These are phyloP conservation scores for Scytalopus superciliaris DNA, from an alignment of 2,113 vertebrate genomes.

Conservation along the genomic window DNA sequence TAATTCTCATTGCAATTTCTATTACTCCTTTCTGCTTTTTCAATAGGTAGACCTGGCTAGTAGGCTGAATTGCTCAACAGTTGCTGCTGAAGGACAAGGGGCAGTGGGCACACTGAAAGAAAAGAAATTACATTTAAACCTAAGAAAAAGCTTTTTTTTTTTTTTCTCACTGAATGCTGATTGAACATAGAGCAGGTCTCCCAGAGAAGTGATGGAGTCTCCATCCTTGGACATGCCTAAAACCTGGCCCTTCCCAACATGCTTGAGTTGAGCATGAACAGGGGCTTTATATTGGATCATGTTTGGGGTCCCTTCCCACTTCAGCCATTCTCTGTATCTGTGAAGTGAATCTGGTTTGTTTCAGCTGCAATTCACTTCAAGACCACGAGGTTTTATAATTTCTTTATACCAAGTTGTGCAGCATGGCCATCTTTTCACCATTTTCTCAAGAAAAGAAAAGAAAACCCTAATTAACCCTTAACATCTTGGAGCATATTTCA, in stretches of 20 bases:
- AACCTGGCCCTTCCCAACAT: background rate
- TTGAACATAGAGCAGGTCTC: background rate
- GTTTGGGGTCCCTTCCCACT: background rate
- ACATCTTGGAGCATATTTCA: background rate
- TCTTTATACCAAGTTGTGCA: background rate
- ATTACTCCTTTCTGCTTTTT: background rate
- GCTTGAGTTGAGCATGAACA: background rate
- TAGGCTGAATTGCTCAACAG: background rate
- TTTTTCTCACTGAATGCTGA: background rate
- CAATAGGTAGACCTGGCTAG: background rate
- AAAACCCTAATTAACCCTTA: background rate
- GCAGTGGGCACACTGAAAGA: background rate
- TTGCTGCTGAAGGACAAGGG: background rate
- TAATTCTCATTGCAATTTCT: background rate
- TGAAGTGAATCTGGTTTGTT: background rate
- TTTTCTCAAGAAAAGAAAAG: background rate
- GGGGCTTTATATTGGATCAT: rapidly evolving
- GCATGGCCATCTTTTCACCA: background rate
- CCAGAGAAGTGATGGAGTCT: background rate
- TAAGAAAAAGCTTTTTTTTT: background rate
- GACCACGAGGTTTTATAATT: background rate
- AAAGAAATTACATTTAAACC: background rate
- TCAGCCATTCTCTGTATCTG: background rate
- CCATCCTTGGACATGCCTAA: background rate
- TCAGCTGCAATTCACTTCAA: background rate